Conservation (phyloP, 2,113 vertebrate species). For the Benitochromis conjunctus region DNA sequence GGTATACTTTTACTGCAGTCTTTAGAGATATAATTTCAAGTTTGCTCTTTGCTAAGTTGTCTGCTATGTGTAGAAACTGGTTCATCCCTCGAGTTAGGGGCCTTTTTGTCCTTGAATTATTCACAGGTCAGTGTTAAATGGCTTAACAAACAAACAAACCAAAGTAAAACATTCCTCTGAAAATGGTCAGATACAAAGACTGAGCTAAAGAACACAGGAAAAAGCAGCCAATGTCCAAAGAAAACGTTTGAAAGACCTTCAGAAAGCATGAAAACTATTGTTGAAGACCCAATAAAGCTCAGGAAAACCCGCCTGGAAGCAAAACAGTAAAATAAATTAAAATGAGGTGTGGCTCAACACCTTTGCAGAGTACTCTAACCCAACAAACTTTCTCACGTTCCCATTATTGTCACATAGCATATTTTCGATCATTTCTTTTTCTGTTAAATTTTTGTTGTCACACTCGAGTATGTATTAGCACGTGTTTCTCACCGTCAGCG, state of each 20-base stretch:
- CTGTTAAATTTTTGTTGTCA: neutral
- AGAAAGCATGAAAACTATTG: neutral
- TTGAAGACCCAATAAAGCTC: accelerated
- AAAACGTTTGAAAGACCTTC: neutral
- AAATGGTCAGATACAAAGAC: neutral
- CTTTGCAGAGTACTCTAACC: neutral
- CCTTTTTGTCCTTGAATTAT: neutral
- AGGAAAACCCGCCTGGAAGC: neutral
- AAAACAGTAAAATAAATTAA: neutral
- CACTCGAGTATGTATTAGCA: neutral
- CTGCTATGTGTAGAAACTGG: neutral
- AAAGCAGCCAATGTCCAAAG: neutral
- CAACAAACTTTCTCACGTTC: neutral
- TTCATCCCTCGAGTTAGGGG: neutral
- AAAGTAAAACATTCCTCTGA: neutral
- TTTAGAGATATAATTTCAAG: neutral
- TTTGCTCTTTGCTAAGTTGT: neutral
- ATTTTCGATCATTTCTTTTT: neutral
- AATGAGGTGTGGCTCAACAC: neutral
- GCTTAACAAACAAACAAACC: neutral
- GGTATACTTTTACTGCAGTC: neutral
- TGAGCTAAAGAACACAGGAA: neutral
- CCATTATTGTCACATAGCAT: neutral
- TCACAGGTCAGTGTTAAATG: neutral
- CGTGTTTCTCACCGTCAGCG: neutral